Conservation (phyloP, 1,140 invertebrate species). For the Mercenaria mercenaria region DNA sequence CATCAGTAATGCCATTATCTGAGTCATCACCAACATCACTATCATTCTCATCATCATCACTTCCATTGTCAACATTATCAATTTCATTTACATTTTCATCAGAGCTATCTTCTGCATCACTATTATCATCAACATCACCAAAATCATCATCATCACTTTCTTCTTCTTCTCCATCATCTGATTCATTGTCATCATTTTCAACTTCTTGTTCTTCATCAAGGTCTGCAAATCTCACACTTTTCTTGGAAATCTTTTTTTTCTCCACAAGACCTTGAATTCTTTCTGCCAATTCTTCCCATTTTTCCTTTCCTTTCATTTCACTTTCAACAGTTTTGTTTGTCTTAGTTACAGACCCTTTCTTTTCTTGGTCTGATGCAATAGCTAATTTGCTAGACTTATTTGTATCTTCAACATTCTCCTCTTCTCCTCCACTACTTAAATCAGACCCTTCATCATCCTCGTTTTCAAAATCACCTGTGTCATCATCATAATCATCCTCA, state of each 20-base stretch:
- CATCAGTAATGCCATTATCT: neutral
- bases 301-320: constrained; percentile 64
- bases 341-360: neutral
- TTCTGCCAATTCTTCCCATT: constrained; percentile 70
- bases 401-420: constrained; percentile 51
- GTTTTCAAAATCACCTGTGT: constrained; percentile 38
- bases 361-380: neutral
- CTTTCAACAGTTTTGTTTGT: neutral
- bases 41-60: constrained; percentile 46
- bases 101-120: constrained; percentile 35
- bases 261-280: constrained; percentile 37
- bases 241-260: constrained; percentile 52
- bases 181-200: constrained; percentile 47
- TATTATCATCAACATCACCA: constrained; percentile 55
- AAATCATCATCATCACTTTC: constrained; percentile 46
- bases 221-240: constrained; percentile 51
- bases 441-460: neutral
- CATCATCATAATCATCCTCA: constrained; percentile 46
- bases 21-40: constrained; percentile 41
- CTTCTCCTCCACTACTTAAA: neutral
- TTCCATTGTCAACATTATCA: constrained; percentile 48
- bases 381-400: neutral
- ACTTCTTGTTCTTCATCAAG: constrained; percentile 50
- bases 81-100: constrained; percentile 29
- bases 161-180: constrained; percentile 22